Base-by-base conservation (phyloP, 1,140 invertebrate genomes). In the Meteorus sp. region DNA sequence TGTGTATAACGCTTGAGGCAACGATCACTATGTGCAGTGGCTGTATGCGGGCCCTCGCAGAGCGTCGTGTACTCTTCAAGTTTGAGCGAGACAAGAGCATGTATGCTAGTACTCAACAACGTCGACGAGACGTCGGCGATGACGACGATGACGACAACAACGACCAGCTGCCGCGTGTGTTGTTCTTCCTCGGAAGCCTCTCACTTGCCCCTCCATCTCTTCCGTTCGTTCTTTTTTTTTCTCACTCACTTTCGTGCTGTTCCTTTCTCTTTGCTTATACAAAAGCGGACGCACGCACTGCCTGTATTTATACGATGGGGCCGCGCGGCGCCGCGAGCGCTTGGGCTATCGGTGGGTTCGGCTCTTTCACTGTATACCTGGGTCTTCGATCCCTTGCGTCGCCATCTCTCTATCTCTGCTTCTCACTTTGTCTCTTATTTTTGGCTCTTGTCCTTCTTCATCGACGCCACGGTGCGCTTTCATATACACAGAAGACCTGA, bases 141-240 rank as follows among this genome's bases (percentile, higher is more conserved):
- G 13, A 31, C 48, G 13, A 2, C 19, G 37, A 37, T 48, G 35
- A 54, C 52, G 43, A 52, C 56, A 51, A 39, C 62, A 67, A 61
- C 63, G 66, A 63, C 71, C 74, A 74, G 71, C 74, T 76, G 74
- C 70, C 61, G 59, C 59, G 65, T 60, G 43, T 29, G 27, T 15
- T 39, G 3, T 39, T 39, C 35, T 39, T 39, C 35, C 35, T 39
- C 56, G 56, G 63, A n/a, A 62, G 62, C 63, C 29, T 5, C 33
- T 15, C 35, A 31, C 17, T 27, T n/a, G n/a, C 27, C 27, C 33
- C 35, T 22, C 43, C 20, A 17, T 15, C 29, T 31, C 55, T 51
- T 29, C 13, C 43, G 23, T 41, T 17, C 55, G 47, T 39, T 47
- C 43, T 54, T 27, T 53, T 61, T 27, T 35, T 45, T 56, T 29